Evolutionary conservation across 2,888 invertebrate species (phyloP), one percentile per base, ranked within the genome.

Genomic region (Tipula vernalis): DNA sequence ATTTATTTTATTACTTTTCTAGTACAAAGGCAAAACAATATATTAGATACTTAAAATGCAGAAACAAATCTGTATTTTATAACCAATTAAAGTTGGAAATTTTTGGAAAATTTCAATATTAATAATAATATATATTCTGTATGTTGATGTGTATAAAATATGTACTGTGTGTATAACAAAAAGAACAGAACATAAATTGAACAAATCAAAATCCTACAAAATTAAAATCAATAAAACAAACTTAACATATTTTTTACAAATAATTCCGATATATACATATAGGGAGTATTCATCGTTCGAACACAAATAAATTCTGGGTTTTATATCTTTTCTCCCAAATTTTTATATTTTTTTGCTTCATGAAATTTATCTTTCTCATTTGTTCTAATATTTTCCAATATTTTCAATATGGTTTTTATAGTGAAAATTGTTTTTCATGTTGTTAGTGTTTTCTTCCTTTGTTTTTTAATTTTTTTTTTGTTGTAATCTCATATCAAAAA

Each of bases 191-290:
- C 71, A 71, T 71, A 71, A 71, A 28, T 28, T 71, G 71, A 71
- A 71, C 71, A 71, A 71, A 71, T 71, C 71, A 71, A 71, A 71
- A 71, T 71, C 28, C 71, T 71, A 71, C 71, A 71, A 71, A 71
- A 71, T 71, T 71, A 71, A 71, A 71, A 71, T 71, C 71, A 71
- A 71, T 71, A 71, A 71, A 71, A 71, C 71, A 71, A 71, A 71
- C 71, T 71, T 71, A 71, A 71, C 71, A 71, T 71, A 71, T 28
- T 71, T 71, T 71, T 57, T 57, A 57, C 15, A 57, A 57, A 57
- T 57, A 57, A 57, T 57, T 57, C 51, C 51, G 15, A 57, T 5
- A 57, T 15, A 57, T 15, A 39, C 2, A 28, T n/a, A n/a, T n/a
- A n/a, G n/a, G 6, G 51, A 57, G 51, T 15, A 57, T 57, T 71